phyloP scores from a whole-genome alignment of 2,797 vertebrate species.

The Paratrypauchen microcephalus region DNA sequence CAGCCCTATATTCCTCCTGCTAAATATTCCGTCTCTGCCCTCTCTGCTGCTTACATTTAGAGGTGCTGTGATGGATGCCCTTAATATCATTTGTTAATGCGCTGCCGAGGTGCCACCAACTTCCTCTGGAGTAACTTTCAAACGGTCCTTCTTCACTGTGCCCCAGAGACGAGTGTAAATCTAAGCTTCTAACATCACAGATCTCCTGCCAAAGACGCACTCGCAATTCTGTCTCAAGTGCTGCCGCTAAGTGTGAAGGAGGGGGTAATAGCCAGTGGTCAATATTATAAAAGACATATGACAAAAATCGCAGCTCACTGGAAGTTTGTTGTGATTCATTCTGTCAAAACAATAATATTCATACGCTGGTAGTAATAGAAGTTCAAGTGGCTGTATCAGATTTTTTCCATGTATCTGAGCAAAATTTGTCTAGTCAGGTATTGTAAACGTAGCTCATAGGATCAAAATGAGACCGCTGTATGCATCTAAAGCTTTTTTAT shows the following conservation, averaged over 20 bases:
- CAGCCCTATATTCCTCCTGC: slow-evolving; percentile 37
- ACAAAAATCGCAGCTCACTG: neutral
- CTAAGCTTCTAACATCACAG: slow-evolving; percentile 72
- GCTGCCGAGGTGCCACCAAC: slow-evolving; percentile 57
- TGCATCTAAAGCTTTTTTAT: too few relatives aligned
- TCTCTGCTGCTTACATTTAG: slow-evolving; percentile 65
- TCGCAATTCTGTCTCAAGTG: slow-evolving; percentile 55
- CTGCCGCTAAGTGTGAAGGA: slow-evolving; percentile 59
- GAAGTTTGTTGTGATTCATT: neutral
- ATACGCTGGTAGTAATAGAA: neutral
- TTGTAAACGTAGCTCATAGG: too few relatives aligned
- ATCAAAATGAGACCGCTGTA: too few relatives aligned
- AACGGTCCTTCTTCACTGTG: slow-evolving; percentile 65
- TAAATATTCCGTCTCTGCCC: slow-evolving; percentile 65
- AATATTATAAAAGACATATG: neutral
- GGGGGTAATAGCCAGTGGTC: slow-evolving; percentile 16
- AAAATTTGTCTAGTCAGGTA: too few relatives aligned
- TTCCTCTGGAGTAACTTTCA: slow-evolving; percentile 67
- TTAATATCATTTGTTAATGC: slow-evolving; percentile 71
- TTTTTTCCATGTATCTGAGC: too few relatives aligned
- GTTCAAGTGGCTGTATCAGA: too few relatives aligned
- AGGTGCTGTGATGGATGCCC: slow-evolving; percentile 71
- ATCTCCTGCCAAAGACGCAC: slow-evolving; percentile 59
- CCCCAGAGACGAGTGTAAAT: slow-evolving; percentile 71
- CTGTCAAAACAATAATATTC: neutral